Evolutionary conservation across 2,113 vertebrate genomes (phyloP).

Genomic region (Triplophysa rosa): DNA sequence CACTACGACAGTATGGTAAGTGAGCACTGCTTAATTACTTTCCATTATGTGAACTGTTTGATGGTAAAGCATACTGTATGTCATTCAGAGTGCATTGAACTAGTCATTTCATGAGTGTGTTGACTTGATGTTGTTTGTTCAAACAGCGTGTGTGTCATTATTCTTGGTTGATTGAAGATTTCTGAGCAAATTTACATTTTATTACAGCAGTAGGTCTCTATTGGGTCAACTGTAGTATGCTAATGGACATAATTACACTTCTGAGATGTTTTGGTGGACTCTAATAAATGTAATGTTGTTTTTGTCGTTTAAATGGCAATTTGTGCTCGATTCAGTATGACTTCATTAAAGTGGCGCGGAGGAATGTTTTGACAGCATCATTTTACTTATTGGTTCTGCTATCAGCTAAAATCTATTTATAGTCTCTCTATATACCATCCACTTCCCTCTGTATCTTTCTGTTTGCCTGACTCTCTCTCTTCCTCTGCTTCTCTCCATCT

Average conservation of each 20-base stretch:
- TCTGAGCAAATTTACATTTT: slow-evolving; percentile 37
- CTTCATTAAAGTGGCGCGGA: slow-evolving; percentile 15
- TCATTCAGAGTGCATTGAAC: slow-evolving; percentile 1
- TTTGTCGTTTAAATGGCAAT: slow-evolving; percentile 42
- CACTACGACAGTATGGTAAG: slow-evolving; percentile 92
- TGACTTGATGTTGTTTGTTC: slow-evolving; percentile 43
- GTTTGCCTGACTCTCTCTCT: slow-evolving; percentile 25
- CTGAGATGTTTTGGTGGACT: slow-evolving; percentile 1
- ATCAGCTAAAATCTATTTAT: slow-evolving; percentile 31
- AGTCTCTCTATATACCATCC: not conserved
- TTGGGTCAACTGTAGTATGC: slow-evolving; percentile 25
- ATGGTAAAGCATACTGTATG: not conserved
- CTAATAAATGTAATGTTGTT: slow-evolving; percentile 36
- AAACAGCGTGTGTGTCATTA: slow-evolving; percentile 14
- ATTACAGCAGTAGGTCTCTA: slow-evolving; percentile 27
- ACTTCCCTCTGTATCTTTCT: slow-evolving; percentile 19
- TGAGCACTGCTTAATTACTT: slow-evolving; percentile 42
- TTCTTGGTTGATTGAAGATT: slow-evolving; percentile 12
- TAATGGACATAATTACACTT: slow-evolving; percentile 42
- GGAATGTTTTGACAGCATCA: slow-evolving; percentile 33
- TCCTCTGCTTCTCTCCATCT: slow-evolving; percentile 29
- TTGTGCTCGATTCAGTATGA: slow-evolving; percentile 30
- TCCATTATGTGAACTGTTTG: slow-evolving; percentile 16
- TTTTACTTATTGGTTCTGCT: not conserved
- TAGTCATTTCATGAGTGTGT: slow-evolving; percentile 21